Evolutionary conservation across 2,113 vertebrate species (phyloP).

Genomic region (Amblyopsis rosae): DNA sequence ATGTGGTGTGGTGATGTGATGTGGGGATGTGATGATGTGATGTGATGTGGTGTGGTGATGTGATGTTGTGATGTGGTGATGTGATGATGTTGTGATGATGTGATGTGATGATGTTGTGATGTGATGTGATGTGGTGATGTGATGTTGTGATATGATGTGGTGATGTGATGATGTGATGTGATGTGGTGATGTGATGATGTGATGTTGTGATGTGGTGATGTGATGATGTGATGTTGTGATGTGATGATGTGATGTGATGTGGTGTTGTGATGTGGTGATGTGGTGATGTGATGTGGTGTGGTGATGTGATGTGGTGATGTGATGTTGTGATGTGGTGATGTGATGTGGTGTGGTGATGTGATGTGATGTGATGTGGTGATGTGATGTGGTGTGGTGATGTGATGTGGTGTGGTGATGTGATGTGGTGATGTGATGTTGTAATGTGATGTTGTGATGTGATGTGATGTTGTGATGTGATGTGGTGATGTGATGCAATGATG

Average conservation of each 20-base stretch:
- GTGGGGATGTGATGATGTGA: conserved; percentile 41
- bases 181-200: conserved; percentile 51
- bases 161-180: no score
- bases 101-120: no score
- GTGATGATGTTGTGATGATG: conserved; percentile 33
- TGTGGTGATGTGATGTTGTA: conserved; percentile 42
- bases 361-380: conserved; percentile 57
- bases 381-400: no score
- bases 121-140: conserved; percentile 56
- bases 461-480: no score
- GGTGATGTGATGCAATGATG: conserved; percentile 59
- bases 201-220: no score
- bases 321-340: conserved; percentile 29
- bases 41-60: no score
- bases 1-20: no score
- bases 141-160: conserved; percentile 29
- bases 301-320: conserved; percentile 56
- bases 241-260: conserved; percentile 60
- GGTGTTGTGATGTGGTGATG: no score
- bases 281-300: no score
- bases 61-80: conserved; percentile 57
- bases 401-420: no score
- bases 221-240: no score
- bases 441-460: no score
- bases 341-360: conserved; percentile 56